Evolutionary conservation across 2,888 invertebrate genomes (phyloP), one percentile per base, ranked within the genome.

Genomic region (Meiosimyza decipiens): DNA sequence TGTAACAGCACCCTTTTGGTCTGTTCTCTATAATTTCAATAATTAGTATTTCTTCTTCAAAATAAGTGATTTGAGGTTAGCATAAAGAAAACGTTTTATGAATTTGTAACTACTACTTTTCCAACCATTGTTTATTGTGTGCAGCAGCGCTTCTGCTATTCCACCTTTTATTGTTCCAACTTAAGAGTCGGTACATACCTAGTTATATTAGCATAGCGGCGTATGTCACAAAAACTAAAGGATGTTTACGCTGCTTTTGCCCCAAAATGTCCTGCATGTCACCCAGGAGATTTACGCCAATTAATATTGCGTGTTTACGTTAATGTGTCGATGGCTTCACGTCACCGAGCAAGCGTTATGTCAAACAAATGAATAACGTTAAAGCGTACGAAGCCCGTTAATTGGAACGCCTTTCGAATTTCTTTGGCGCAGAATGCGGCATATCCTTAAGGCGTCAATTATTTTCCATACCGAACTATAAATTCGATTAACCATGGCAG

Each of bases 281-380:
- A 76, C 80, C 78, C 80, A 75, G 76, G 80, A 79, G 80, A 80
- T 79, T 75, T 77, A 78, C 80, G 79, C 83, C 83, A 83, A 83
- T 83, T 83, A 83, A 81, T 81, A 82, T 80, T 81, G 77, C 77
- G 81, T 81, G 81, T 77, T 79, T 81, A 80, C 78, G 59, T 59
- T 68, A 50, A 50, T 68, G 68, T 59, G 68, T 68, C 22, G 73
- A 52, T 51, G 65, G 70, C 9, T 16, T 22, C 62, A 15, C 33
- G 5, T 72, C 68, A 69, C 59, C 54, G 54, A n/a, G 18, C 55
- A 12, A 6, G 3, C n/a, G 18, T 13, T 22, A 62, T 55, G 18
- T 28, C 57, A 12, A 57, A 12, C 4, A 16, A 16, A 13, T n/a
- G 1, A 28, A 28, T 13, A 18, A 57, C 15, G 33, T 62, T 11